Base-by-base conservation (phyloP, 2,797 vertebrate genomes). In the Coregonus suidteri region DNA sequence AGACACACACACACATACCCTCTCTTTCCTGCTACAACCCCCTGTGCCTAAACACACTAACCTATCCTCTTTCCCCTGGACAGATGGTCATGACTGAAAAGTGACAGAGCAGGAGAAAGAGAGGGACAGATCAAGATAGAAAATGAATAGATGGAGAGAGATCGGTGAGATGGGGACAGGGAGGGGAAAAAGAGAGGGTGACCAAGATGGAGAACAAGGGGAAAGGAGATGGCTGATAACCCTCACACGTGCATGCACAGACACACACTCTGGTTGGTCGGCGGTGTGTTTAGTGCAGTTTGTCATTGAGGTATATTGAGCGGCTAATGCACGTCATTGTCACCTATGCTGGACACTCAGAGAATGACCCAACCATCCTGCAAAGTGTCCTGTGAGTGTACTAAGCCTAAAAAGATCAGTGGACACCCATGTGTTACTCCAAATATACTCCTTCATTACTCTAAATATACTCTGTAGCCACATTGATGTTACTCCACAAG, bases 61-160 rank as follows among this genome's bases (percentile, higher is more conserved):
- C 52, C 14, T 16, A 15, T 1, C 62, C 15, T n/a, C 9, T 15
- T 47, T 65, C 3, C 9, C 15, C 47, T 65, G 51, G 41, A 71
- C 54, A 4, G 64, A 78, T 69, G 34, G 65, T 14, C 7, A 2
- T n/a, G 47, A 30, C n/a, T 20, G 41, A 51, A 47, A 13, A 47
- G 41, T 47, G 9, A 1, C 41, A 47, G 41, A 47, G 41, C 41
- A 47, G 9, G 41, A 47, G 9, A 47, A 11, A 7, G 31, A 56
- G 41, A 47, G 41, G 41, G 41, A 47, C 37, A 54, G 47, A n/a
- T 11, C 7, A 53, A 77, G 80, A 79, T 80, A 62, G 64, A 67
- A 51, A 20, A 30, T 16, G 15, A 15, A 16, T 1, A 34, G 47
- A 30, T 20, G 20, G 13, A 54, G 51, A 30, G 20, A 31, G 25